phyloP scores from a whole-genome alignment of 92 coral and sea anemone species.

The Phenganax stokvisi region DNA sequence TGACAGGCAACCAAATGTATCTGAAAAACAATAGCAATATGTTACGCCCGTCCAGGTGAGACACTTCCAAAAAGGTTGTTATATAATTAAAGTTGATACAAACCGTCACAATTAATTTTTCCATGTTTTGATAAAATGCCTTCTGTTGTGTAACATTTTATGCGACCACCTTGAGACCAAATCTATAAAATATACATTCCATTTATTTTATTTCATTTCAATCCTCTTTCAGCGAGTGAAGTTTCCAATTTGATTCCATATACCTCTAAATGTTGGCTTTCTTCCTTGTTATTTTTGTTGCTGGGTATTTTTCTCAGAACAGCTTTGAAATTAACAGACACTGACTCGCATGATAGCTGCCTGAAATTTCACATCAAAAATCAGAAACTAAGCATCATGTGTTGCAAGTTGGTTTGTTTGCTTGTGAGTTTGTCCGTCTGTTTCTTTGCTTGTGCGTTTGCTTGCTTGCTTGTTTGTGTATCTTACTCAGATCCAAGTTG shows the following conservation, averaged over 20 bases:
- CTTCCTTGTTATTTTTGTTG: constrained; percentile 61
- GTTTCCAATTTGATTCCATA: background rate
- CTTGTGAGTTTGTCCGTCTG: background rate
- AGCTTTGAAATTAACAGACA: constrained; percentile 66
- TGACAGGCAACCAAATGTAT: constrained; percentile 67
- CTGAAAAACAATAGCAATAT: constrained; percentile 30
- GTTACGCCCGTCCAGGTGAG: background rate
- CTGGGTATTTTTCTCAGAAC: constrained; percentile 65
- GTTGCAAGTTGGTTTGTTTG: background rate
- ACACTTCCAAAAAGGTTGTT: background rate
- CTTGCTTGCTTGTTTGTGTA: background rate
- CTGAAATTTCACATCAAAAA: constrained; percentile 37
- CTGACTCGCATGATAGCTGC: constrained; percentile 59
- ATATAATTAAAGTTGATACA: constrained; percentile 27
- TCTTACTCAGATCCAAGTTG: constrained; percentile 74
- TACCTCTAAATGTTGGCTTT: constrained; percentile 85
- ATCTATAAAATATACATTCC: constrained; percentile 42
- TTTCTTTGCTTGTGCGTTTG: background rate
- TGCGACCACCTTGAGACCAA: constrained; percentile 61
- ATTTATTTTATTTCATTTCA: background rate
- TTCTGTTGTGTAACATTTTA: constrained; percentile 61
- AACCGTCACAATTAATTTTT: constrained; percentile 64
- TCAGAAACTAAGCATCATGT: background rate
- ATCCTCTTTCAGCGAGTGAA: too few species aligned
- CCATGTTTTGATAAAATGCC: constrained; percentile 69